Base-by-base conservation (phyloP, 2,797 vertebrate genomes). In the Acanthis flammea region DNA sequence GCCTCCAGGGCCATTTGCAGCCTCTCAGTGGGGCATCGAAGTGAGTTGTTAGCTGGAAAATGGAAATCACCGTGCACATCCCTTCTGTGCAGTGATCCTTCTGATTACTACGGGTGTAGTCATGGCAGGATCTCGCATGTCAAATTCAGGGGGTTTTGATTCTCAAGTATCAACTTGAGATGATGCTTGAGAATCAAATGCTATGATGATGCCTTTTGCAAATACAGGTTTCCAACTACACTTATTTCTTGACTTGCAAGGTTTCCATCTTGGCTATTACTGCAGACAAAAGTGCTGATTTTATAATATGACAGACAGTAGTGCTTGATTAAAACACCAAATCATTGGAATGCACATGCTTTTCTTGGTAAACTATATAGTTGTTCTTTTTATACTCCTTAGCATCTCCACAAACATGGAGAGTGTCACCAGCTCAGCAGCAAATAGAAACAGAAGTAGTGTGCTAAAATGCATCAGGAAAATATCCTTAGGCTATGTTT, bases 401-500 rank as follows among this genome's bases (percentile, higher is more conserved):
- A 94, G 28, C 33, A 31, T 72, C 65, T 74, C 94, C 50, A 71
- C 30, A 57, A 88, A 68, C 42, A 22, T 28, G 66, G 57, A 80
- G 45, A 86, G 35, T 86, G 74, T 83, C 72, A 77, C 55, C 57
- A 74, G 50, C 62, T 93, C 66, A 66, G 66, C 70, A 92, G 39
- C 39, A 81, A 93, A 90, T 66, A 90, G 88, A 70, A 92, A 39
- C 70, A 90, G 74, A 92, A 84, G 28, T 71, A 89, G 41, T 9
- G 0, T 90, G 65, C 77, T 94, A 88, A 90, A 94, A 75, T 75
- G 82, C 85, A 87, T 89, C 42, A 85, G 63, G 74, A 94, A 92
- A 94, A 88, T 93, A 94, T 53, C 90, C 88, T 77, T 57, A 85
- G 92, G 93, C 91, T 87, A 24, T 68, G 73, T 35, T 80, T 81